phyloP scores from a whole-genome alignment of 2,888 invertebrate species.

The Clostera curtula region DNA sequence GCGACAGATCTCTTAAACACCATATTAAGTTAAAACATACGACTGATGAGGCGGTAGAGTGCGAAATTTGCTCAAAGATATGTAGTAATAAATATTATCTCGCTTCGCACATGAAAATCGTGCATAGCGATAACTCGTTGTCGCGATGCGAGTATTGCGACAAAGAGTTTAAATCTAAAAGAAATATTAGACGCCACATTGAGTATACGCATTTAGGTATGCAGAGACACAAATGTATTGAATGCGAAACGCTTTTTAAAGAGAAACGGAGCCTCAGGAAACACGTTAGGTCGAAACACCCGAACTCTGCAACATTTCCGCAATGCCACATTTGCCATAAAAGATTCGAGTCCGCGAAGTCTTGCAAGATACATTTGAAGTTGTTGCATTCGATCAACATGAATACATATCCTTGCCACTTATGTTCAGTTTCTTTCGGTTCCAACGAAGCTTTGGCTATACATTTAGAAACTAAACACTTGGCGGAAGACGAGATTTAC shows the following conservation, averaged over 20 bases:
- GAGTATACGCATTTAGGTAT: slow-evolving; percentile 56
- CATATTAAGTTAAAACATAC: slow-evolving; percentile 56
- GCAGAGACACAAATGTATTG: slow-evolving; percentile 53
- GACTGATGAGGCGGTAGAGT: slow-evolving; percentile 40
- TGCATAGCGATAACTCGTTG: slow-evolving; percentile 42
- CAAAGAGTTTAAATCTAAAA: slow-evolving; percentile 53
- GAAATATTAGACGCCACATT: slow-evolving; percentile 52
- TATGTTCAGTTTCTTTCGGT: slow-evolving; percentile 50
- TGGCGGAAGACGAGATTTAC: slow-evolving; percentile 50
- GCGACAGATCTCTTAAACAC: slow-evolving; percentile 51
- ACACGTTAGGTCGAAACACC: slow-evolving; percentile 53
- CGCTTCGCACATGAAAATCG: slow-evolving; percentile 52
- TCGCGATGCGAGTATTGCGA: slow-evolving; percentile 57
- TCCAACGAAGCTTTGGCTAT: slow-evolving; percentile 41
- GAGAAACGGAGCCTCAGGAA: slow-evolving; percentile 56
- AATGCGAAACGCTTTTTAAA: slow-evolving; percentile 57
- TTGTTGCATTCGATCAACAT: slow-evolving; percentile 52
- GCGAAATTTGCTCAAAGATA: slow-evolving; percentile 43
- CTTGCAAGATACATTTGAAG: slow-evolving; percentile 57
- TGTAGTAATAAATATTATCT: slow-evolving; percentile 57
- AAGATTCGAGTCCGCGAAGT: slow-evolving; percentile 57
- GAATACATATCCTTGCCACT: slow-evolving; percentile 51
- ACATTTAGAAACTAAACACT: slow-evolving; percentile 46
- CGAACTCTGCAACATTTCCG: slow-evolving; percentile 45
- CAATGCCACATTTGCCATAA: slow-evolving; percentile 58